Percentiles rank a stretch among this genome's conserved stretches.
Conservation (phyloP, 2,797 vertebrate species). For the Pangasius larnaudii region DNA sequence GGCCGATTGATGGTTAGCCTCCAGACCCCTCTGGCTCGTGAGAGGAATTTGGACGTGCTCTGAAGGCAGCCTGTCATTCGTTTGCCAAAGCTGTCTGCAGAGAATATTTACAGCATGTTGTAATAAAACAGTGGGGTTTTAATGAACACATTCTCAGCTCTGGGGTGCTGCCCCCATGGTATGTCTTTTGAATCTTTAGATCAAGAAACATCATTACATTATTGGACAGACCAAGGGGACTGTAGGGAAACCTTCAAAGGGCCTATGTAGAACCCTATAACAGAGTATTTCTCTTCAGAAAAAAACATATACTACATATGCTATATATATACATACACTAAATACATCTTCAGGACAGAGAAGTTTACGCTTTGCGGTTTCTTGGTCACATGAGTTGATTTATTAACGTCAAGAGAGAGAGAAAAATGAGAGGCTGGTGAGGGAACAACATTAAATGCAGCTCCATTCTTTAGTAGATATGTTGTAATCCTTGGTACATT, state of each 20-base stretch:
- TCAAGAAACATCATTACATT: neutral
- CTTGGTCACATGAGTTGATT: neutral
- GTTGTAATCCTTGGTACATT: neutral
- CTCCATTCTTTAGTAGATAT: neutral
- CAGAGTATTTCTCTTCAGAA: no score
- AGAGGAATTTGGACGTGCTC: conserved; percentile 43
- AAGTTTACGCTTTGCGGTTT: neutral
- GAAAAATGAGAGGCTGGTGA: neutral
- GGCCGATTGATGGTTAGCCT: conserved; percentile 51
- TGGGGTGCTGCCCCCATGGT: neutral
- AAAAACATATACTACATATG: no score
- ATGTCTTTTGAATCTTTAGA: neutral
- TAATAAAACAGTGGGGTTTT: neutral
- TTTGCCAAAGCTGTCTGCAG: conserved; percentile 4
- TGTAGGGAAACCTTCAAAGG: neutral
- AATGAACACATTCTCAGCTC: neutral
- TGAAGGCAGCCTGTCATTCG: conserved; percentile 29
- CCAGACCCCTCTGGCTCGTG: conserved; percentile 45
- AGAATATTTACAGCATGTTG: neutral
- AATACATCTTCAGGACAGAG: neutral
- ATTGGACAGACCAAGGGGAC: neutral
- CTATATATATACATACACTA: no score
- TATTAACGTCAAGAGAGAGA: neutral
- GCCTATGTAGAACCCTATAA: neutral
- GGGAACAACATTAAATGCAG: neutral